Percentiles rank a stretch among this genome's conserved stretches.
Conservation (phyloP, 1,140 invertebrate species). For the Meloidogyne floridensis region DNA sequence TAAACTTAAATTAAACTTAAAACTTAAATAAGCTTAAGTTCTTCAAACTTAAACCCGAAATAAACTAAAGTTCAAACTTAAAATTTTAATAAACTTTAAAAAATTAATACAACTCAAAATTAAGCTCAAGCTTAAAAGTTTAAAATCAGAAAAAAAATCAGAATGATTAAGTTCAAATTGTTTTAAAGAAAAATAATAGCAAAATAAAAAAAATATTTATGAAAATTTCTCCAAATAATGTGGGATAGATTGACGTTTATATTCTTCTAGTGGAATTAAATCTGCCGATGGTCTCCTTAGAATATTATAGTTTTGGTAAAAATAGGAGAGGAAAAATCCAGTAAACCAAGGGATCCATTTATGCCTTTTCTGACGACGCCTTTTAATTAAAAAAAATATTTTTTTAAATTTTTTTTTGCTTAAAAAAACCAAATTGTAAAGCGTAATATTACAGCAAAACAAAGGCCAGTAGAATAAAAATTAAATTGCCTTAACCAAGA, state of each 20-base stretch:
- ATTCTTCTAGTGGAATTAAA: conserved; percentile 60
- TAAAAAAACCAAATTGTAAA: conserved; percentile 50
- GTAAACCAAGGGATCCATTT: conserved; percentile 56
- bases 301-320: conserved; percentile 44
- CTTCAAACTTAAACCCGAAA: too few relatives aligned
- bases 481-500: conserved; percentile 44
- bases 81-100: too few relatives aligned
- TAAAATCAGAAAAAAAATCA: too few relatives aligned
- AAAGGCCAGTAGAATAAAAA: conserved; percentile 38
- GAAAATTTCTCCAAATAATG: not conserved
- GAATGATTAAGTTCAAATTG: too few relatives aligned
- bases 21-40: too few relatives aligned
- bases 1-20: too few relatives aligned
- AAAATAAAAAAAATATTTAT: too few relatives aligned
- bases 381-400: conserved; percentile 25
- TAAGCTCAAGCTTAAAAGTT: too few relatives aligned
- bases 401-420: conserved; percentile 5
- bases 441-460: conserved; percentile 49
- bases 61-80: too few relatives aligned
- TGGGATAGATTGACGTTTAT: conserved; percentile 18
- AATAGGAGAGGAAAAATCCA: conserved; percentile 48
- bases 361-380: conserved; percentile 47
- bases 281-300: conserved; percentile 45
- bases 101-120: too few relatives aligned
- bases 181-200: too few relatives aligned